These are phyloP conservation scores for Sphyrna mokarran DNA, from an alignment of 2,113 vertebrate genomes.

Conservation along the genomic window DNA sequence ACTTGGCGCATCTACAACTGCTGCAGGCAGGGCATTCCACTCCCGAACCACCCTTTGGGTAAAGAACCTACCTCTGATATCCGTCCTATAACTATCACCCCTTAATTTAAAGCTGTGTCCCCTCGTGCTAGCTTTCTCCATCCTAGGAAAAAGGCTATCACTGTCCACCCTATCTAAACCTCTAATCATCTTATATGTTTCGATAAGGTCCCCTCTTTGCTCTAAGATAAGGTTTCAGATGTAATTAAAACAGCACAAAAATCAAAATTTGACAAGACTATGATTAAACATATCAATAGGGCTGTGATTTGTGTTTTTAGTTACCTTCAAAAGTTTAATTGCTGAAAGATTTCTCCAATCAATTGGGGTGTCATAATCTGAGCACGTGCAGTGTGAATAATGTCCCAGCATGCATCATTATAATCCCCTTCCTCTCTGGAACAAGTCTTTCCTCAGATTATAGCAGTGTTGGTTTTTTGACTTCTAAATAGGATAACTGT, in stretches of 20 bases:
- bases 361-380: not conserved
- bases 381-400: not conserved
- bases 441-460: not conserved
- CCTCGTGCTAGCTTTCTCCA: too few species aligned
- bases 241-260: not conserved
- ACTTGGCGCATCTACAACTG: too few species aligned
- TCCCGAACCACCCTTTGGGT: too few species aligned
- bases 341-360: not conserved
- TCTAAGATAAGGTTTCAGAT: not conserved
- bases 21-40: too few species aligned
- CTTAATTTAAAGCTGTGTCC: too few species aligned
- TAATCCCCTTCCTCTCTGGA: not conserved
- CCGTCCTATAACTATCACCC: too few species aligned
- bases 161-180: too few species aligned
- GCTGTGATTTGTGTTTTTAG: not conserved
- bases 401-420: not conserved
- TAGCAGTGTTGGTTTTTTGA: not conserved
- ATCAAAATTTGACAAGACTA: not conserved
- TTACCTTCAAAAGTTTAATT: not conserved
- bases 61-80: too few species aligned
- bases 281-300: not conserved
- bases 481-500: not conserved
- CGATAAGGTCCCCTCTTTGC: too few species aligned
- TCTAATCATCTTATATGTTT: too few species aligned
- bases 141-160: too few species aligned